These are phyloP conservation scores for Arenaria interpres DNA, from an alignment of 2,113 vertebrate genomes.

Conservation along the genomic window DNA sequence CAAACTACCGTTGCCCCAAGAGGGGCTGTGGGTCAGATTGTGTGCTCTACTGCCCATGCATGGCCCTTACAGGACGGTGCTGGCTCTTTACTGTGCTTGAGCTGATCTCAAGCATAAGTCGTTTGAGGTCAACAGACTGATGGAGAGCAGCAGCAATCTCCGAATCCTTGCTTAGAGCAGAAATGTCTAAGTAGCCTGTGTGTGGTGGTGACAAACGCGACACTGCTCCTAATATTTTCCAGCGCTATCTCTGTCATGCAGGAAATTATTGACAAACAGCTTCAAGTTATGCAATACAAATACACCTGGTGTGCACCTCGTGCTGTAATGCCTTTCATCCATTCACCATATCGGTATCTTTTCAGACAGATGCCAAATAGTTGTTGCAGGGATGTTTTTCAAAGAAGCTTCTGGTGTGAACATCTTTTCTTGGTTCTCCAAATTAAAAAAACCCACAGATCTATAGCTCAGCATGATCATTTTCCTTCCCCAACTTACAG, in stretches of 20 bases:
- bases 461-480: not conserved
- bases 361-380: not conserved
- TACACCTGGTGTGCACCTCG: not conserved
- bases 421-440: not conserved
- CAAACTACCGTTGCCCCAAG: not conserved
- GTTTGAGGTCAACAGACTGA: not conserved
- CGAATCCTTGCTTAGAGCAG: not conserved
- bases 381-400: not conserved
- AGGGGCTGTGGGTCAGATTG: not conserved
- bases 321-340: not conserved
- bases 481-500: not conserved
- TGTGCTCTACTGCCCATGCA: rapidly evolving
- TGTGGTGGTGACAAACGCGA: not conserved
- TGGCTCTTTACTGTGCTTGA: not conserved
- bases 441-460: not conserved
- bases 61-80: not conserved
- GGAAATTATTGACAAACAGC: not conserved
- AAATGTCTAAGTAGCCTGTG: not conserved
- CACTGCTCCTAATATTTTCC: not conserved
- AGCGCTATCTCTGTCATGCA: not conserved
- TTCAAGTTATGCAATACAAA: not conserved
- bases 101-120: not conserved
- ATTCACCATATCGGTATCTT: not conserved
- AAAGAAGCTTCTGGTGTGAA: not conserved
- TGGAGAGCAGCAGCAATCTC: not conserved